Percentiles rank a stretch among this genome's conserved stretches.
These are phyloP conservation scores for Ceyx melanurus DNA, from an alignment of 2,113 vertebrate genomes.

Conservation along the genomic window DNA sequence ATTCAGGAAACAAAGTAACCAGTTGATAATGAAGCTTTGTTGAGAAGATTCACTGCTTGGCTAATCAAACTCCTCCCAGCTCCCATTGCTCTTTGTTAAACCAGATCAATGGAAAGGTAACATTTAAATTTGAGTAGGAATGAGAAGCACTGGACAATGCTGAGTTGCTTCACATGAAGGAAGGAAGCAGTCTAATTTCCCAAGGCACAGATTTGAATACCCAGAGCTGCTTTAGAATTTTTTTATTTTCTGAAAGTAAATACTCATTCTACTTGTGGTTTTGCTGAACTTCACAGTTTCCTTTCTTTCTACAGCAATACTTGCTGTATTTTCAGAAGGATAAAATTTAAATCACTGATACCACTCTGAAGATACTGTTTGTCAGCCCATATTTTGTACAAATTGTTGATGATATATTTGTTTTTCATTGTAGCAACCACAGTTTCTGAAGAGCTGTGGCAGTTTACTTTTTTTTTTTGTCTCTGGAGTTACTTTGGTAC, in stretches of 20 bases:
- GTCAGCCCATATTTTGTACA: background rate
- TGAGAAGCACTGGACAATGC: background rate
- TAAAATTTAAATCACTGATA: background rate
- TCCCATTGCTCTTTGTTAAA: background rate
- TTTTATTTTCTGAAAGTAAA: background rate
- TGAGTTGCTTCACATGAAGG: background rate
- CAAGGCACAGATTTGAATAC: background rate
- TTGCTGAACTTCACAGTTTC: background rate
- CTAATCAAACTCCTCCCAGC: background rate
- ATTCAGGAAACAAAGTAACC: background rate
- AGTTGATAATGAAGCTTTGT: background rate
- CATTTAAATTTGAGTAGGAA: background rate
- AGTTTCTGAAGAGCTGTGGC: background rate
- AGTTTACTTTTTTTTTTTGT: background rate
- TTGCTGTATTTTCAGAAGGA: background rate
- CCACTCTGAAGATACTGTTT: background rate
- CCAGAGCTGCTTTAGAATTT: background rate
- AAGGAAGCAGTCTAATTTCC: background rate
- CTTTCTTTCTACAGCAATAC: background rate
- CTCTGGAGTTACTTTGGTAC: background rate
- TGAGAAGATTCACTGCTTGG: background rate
- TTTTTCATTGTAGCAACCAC: background rate
- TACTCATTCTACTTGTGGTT: background rate
- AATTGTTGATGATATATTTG: background rate
- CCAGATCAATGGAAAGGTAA: accelerated